A percentile compares a stretch with the other conserved stretches of the same genome.
Conservation (phyloP, 2,113 vertebrate genomes). For the Deroptyus accipitrinus region DNA sequence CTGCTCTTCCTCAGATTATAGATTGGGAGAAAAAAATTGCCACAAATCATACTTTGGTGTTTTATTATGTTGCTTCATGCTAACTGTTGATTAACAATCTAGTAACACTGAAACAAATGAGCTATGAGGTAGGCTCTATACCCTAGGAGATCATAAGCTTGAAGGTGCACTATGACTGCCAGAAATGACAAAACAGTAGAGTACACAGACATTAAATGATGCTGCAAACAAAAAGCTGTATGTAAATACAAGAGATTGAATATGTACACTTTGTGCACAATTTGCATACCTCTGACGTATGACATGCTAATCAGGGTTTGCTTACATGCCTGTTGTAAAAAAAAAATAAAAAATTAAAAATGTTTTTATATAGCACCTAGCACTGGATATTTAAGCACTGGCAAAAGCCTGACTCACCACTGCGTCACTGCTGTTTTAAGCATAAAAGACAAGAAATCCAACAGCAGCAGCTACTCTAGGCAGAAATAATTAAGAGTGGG, state of each 20-base stretch:
- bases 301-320: not conserved
- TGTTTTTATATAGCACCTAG: conserved; percentile 7
- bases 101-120: not conserved
- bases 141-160: not conserved
- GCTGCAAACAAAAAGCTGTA: not conserved
- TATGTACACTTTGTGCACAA: not conserved
- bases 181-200: not conserved
- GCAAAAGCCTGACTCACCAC: conserved; percentile 40
- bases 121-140: not conserved
- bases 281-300: not conserved
- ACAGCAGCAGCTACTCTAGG: conserved; percentile 25
- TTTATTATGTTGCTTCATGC: not conserved
- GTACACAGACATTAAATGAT: not conserved
- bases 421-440: conserved; percentile 42
- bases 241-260: not conserved
- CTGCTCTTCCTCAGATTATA: not conserved
- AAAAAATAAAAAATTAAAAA: not conserved
- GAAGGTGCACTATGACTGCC: not conserved
- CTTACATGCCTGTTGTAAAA: not conserved
- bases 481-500: conserved; percentile 55
- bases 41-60: not conserved
- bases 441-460: conserved; percentile 24
- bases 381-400: not conserved
- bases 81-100: not conserved
- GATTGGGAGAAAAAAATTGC: not conserved